Conservation (phyloP, 2,113 vertebrate species). For the Apteryx mantelli region DNA sequence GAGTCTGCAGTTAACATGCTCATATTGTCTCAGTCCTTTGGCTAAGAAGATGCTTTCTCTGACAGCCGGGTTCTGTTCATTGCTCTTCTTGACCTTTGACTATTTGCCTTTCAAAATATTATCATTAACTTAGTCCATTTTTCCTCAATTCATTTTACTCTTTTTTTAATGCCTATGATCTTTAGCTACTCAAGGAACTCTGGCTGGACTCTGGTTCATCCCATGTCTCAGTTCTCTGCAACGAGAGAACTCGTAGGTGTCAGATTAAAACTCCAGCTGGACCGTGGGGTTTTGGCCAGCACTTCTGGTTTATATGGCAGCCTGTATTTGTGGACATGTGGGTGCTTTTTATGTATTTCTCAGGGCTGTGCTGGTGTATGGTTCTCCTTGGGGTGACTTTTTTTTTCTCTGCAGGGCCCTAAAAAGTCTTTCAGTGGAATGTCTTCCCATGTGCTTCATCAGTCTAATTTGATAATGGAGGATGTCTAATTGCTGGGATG, state of each 20-base stretch:
- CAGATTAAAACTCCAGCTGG: neutral
- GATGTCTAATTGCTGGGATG: neutral
- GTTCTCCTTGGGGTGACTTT: neutral
- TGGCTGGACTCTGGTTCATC: neutral
- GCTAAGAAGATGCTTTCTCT: neutral
- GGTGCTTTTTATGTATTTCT: neutral
- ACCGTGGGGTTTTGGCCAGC: neutral
- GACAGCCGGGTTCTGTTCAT: neutral
- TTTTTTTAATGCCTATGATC: neutral
- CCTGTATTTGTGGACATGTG: rapidly evolving
- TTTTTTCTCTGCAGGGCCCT: neutral
- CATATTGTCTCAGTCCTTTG: neutral
- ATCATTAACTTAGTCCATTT: neutral
- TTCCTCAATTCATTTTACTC: too few relatives aligned
- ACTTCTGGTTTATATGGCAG: neutral
- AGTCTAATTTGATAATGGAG: neutral
- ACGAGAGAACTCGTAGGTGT: neutral
- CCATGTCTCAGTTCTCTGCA: neutral
- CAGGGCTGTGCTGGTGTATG: neutral
- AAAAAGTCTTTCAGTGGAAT: neutral
- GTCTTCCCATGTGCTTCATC: neutral
- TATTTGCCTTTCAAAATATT: neutral
- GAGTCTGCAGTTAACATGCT: neutral
- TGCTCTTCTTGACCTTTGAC: neutral
- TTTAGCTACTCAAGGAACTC: neutral